Evolutionary conservation across 30 jellyfish, hydroid and myxozoan species (phyloP), one percentile per base, ranked within the genome.

Genomic region (Hydractinia symbiolongicarpus): DNA sequence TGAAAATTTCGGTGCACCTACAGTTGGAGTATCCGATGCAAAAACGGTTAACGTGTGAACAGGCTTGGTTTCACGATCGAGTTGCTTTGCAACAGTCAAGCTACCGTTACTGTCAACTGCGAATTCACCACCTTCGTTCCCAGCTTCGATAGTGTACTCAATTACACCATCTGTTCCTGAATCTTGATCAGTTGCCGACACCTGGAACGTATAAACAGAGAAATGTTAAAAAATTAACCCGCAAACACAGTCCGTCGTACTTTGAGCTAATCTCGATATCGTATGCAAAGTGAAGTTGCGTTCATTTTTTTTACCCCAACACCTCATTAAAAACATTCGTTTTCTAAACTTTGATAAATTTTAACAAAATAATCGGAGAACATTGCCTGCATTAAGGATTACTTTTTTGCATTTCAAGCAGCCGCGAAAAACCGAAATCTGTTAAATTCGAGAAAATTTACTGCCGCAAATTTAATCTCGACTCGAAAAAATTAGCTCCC

Each of bases 101-200:
- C 56, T 72, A 13, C 87, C 87, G 17, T 57, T 54, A 16, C 77
- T 87, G 51, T 51, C 84, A 53, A 89, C 75, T 8, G 80, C 49
- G 53, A 89, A 84, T 9, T 21, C 84, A 15, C 84, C 81, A 55
- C 68, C 61, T 13, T 58, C 73, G 72, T 89, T 73, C 4, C 96
- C 96, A 14, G 76, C 55, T 49, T 81, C 55, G 73, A 89, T 83
- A 19, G n/a, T 16, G 84, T 78, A 89, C 9, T 86, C 60, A 54
- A 83, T 77, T 53, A 83, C 62, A 15, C 96, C 96, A 69, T 89
- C 96, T 4, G 66, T 78, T 20, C 96, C 96, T 51, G 84, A 61
- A 57, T 89, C 96, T 10, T 67, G 72, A 68, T 89, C 96, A 11
- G 81, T 79, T 9, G 96, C 96, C 50, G 55, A 21, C 54, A 78